Evolutionary conservation across 2,113 vertebrate genomes (phyloP).

Genomic region (Isurus oxyrinchus): DNA sequence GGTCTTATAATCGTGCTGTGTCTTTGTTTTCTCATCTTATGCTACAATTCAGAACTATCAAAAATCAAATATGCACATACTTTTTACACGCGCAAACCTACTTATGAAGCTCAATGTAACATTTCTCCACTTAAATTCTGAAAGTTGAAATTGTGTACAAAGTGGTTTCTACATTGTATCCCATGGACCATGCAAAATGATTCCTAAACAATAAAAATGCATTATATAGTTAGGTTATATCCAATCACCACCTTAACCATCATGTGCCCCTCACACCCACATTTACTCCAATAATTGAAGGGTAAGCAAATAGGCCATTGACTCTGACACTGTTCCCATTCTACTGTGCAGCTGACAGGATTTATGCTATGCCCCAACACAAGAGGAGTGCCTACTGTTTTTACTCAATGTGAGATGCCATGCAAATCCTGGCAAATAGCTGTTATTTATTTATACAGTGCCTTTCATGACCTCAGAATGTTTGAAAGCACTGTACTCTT

Average conservation of each 20-base stretch:
- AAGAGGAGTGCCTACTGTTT: not conserved
- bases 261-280: not conserved
- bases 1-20: conserved; percentile 58
- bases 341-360: conserved; percentile 5
- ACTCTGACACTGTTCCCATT: not conserved
- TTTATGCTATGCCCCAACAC: not conserved
- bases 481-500: not conserved
- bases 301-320: not conserved
- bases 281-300: not conserved
- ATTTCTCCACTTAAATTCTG: conserved; percentile 9
- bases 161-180: conserved; percentile 21
- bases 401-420: not conserved
- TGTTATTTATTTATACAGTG: not conserved
- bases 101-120: not conserved
- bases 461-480: not conserved
- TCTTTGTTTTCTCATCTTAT: conserved; percentile 61
- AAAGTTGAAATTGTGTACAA: not conserved
- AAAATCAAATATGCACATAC: conserved; percentile 70
- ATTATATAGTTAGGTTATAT: not conserved
- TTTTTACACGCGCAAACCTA: not conserved
- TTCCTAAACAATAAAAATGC: not conserved
- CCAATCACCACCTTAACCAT: not conserved
- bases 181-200: not conserved
- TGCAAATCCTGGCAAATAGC: not conserved
- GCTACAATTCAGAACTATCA: conserved; percentile 67